Percentiles rank a stretch among this genome's conserved stretches.
Evolutionary conservation across 2,797 vertebrate genomes (phyloP).

Genomic region (Aphelocoma californica): DNA sequence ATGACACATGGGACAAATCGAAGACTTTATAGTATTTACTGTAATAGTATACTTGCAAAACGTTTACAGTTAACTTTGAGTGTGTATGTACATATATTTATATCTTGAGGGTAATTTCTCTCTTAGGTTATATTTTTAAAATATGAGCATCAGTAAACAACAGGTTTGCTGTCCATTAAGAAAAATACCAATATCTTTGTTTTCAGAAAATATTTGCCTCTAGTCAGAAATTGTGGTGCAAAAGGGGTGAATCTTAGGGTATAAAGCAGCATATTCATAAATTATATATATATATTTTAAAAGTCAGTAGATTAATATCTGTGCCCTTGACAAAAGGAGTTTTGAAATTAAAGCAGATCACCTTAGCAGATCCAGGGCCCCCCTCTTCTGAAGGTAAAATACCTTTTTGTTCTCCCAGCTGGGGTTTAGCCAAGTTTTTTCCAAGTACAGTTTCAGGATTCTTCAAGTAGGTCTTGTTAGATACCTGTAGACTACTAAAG

Average conservation of each 20-base stretch:
- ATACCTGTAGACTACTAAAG: neutral
- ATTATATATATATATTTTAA: rapidly evolving
- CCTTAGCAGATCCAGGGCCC: neutral
- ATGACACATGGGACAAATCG: neutral
- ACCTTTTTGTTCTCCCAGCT: neutral
- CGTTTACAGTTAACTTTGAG: neutral
- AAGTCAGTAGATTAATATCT: neutral
- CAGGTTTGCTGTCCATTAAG: neutral
- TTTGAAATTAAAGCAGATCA: neutral
- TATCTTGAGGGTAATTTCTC: neutral
- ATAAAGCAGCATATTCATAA: neutral
- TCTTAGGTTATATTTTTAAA: neutral
- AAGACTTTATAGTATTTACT: neutral
- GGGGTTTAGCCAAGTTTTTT: neutral
- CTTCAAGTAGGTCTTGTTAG: neutral
- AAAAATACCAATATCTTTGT: neutral
- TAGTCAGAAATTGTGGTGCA: neutral
- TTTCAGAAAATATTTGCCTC: neutral
- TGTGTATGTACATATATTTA: neutral
- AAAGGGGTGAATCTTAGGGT: neutral
- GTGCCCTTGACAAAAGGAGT: neutral
- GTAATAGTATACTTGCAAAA: neutral
- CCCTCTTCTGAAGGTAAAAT: neutral
- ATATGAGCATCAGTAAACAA: neutral
- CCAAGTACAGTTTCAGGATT: neutral